phyloP scores from a whole-genome alignment of 2,113 vertebrate genomes.

The Trogon melanurus region DNA sequence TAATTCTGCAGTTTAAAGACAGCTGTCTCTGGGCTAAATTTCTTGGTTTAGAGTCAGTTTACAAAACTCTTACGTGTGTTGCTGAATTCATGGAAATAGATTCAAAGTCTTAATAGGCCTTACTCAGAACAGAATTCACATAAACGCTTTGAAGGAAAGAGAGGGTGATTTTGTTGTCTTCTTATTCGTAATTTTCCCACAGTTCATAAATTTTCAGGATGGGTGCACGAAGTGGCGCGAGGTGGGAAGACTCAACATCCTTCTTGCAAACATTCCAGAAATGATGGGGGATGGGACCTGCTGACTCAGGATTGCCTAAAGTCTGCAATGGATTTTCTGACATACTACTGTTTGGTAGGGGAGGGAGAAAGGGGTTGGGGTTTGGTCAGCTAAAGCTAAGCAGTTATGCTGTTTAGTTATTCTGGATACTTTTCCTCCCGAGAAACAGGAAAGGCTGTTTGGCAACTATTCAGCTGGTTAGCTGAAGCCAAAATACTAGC shows the following conservation, averaged over 20 bases:
- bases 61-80: not conserved
- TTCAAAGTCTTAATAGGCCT: not conserved
- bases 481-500: constrained; percentile 4
- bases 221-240: not conserved
- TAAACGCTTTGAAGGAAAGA: not conserved
- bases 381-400: not conserved
- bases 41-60: not conserved
- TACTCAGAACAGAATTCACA: not conserved
- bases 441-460: not conserved
- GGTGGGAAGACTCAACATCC: not conserved
- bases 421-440: not conserved
- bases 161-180: not conserved
- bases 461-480: not conserved
- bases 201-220: not conserved
- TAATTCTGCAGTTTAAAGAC: not conserved
- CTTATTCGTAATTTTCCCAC: not conserved
- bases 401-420: not conserved
- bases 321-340: not conserved
- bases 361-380: not conserved
- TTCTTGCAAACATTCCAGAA: not conserved
- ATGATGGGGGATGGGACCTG: not conserved
- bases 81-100: not conserved
- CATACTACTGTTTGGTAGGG: not conserved
- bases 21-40: not conserved
- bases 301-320: not conserved